These are phyloP conservation scores for Toxonevra muliebris DNA, from an alignment of 2,888 invertebrate species.

Conservation along the genomic window DNA sequence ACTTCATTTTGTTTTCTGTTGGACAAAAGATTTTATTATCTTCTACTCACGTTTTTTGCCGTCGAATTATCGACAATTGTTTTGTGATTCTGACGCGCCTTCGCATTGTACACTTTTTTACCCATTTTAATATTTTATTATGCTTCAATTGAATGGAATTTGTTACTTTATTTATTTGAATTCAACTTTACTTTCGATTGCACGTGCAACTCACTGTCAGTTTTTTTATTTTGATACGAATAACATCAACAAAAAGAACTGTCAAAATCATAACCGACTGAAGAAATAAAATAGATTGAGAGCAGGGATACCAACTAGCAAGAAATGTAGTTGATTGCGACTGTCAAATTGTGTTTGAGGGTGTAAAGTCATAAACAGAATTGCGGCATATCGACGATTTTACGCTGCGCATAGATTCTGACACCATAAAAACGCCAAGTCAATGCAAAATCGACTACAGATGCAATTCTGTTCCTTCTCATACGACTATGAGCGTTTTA, in stretches of 20 bases:
- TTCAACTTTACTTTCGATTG: neutral
- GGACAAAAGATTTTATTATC: neutral
- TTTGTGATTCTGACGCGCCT: slow-evolving; percentile 75
- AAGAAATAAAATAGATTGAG: no score
- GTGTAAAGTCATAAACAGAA: no score
- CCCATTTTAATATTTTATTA: slow-evolving; percentile 68
- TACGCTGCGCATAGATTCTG: no score
- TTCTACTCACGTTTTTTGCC: slow-evolving; percentile 71
- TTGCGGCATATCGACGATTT: no score
- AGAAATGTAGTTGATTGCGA: no score
- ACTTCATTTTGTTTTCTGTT: slow-evolving; percentile 13
- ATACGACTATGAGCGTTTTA: no score
- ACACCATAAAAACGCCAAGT: no score
- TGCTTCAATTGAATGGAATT: no score
- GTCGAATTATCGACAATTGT: slow-evolving; percentile 76
- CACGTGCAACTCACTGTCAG: neutral
- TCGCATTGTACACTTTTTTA: slow-evolving; percentile 79
- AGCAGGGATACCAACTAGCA: no score
- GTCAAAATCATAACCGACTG: neutral
- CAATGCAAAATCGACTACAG: no score
- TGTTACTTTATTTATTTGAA: neutral
- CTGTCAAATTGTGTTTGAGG: no score
- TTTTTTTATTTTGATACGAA: slow-evolving; percentile 1
- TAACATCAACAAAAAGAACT: neutral
- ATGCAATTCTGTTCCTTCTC: no score